phyloP scores from a whole-genome alignment of 2,113 vertebrate species.

The Alethe castanea region DNA sequence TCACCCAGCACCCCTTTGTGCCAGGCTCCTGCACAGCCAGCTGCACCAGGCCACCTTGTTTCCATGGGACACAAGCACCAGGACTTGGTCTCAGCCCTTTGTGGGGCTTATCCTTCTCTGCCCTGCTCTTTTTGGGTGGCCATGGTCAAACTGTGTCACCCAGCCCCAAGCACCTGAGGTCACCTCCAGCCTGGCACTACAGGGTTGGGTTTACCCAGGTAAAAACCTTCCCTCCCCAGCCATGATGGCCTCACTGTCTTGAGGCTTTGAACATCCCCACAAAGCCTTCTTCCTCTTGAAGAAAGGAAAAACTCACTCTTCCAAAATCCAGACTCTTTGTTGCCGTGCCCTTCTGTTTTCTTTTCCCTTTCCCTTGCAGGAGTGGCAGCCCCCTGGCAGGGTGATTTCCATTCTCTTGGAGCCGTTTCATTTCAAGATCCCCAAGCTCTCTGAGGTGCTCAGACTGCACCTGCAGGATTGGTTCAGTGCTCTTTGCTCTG shows the following conservation, averaged over 20 bases:
- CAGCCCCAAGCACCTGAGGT: background rate
- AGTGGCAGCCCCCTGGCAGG: background rate
- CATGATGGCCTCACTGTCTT: accelerated
- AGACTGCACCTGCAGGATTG: background rate
- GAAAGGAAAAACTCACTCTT: background rate
- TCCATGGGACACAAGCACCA: background rate
- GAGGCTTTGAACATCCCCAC: background rate
- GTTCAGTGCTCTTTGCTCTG: background rate
- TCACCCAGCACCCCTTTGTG: background rate
- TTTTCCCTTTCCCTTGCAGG: background rate
- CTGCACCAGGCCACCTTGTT: accelerated
- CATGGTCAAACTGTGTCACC: accelerated
- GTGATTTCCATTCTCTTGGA: background rate
- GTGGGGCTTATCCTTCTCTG: background rate
- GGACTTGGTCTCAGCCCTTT: background rate
- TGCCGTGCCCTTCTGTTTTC: background rate
- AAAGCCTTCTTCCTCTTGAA: background rate
- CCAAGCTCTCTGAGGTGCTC: background rate
- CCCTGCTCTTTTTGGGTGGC: background rate
- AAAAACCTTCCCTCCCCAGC: background rate
- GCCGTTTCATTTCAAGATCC: background rate
- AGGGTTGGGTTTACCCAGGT: background rate
- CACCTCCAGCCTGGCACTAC: background rate
- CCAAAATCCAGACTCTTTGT: background rate
- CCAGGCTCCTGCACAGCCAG: background rate